These are phyloP conservation scores for Acanthochromis polyacanthus DNA, from an alignment of 2,113 vertebrate species.

Conservation along the genomic window DNA sequence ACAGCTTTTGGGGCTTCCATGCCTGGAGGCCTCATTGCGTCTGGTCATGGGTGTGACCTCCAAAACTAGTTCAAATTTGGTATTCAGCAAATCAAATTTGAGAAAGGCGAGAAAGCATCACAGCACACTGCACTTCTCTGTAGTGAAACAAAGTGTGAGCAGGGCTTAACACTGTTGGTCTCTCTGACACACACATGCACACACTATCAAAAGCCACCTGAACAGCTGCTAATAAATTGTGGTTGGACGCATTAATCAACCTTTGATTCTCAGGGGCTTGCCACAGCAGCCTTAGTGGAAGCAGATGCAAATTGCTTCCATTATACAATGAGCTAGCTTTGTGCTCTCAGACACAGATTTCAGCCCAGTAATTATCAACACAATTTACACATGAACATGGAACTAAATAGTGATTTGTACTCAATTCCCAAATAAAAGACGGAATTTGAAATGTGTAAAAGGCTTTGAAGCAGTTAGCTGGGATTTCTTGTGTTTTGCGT, in stretches of 20 bases:
- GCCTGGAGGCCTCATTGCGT: not conserved
- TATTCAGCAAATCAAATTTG: constrained; percentile 4
- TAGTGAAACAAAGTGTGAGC: constrained; percentile 3
- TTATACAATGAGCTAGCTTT: constrained; percentile 67
- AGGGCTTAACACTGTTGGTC: constrained; percentile 9
- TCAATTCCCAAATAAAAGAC: constrained; percentile 14
- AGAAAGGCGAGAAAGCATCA: not conserved
- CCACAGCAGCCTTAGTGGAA: constrained; percentile 51
- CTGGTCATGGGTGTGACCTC: constrained; percentile 10
- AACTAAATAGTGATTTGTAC: constrained; percentile 43
- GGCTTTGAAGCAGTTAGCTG: constrained; percentile 16
- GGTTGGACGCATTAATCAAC: constrained; percentile 75
- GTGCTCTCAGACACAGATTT: constrained; percentile 60
- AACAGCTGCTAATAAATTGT: constrained; percentile 75
- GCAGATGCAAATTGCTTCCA: constrained; percentile 76
- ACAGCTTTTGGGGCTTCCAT: not conserved
- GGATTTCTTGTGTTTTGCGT: not conserved
- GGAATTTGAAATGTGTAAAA: constrained; percentile 28
- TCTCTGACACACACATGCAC: not conserved
- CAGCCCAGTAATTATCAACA: constrained; percentile 63
- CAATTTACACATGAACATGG: constrained; percentile 58
- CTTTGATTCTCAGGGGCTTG: constrained; percentile 72
- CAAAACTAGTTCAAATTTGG: constrained; percentile 18
- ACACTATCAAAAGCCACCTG: constrained; percentile 57
- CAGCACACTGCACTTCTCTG: not conserved